Conservation (phyloP, 2,888 invertebrate species). For the Sesamia inferens region DNA sequence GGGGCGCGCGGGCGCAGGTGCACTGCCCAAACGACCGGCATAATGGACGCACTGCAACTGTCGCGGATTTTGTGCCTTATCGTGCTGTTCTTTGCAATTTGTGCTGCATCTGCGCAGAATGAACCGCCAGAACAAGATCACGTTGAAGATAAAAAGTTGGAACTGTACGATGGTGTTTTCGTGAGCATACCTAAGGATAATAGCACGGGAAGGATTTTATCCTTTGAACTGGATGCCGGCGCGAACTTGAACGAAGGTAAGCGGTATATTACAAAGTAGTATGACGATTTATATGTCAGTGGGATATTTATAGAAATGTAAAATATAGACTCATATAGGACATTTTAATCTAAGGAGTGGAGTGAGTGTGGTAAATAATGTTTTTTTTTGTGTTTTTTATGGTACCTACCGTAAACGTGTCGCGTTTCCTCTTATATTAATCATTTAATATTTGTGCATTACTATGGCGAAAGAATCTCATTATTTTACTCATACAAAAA, state of each 20-base stretch:
- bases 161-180: conserved; percentile 80
- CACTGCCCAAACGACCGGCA: conserved; percentile 75
- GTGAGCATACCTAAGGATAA: conserved; percentile 76
- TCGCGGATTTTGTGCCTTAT: conserved; percentile 65
- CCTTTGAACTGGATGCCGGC: conserved; percentile 79
- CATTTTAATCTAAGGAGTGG: too few species aligned
- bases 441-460: not conserved
- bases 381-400: too few species aligned
- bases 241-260: conserved; percentile 76
- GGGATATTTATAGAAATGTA: too few species aligned
- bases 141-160: conserved; percentile 71
- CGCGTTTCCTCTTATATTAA: not conserved
- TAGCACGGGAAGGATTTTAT: conserved; percentile 75
- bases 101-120: conserved; percentile 66
- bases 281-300: too few species aligned
- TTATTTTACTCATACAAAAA: not conserved
- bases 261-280: conserved; percentile 7
- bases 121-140: conserved; percentile 39
- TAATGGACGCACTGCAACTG: conserved; percentile 78
- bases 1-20: conserved; percentile 66
- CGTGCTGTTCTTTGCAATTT: conserved; percentile 61
- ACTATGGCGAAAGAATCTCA: not conserved
- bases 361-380: too few species aligned
- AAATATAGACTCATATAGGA: too few species aligned
- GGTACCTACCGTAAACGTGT: not conserved